phyloP scores from a whole-genome alignment of 1,140 invertebrate species.

The Dinothrombium tinctorium region DNA sequence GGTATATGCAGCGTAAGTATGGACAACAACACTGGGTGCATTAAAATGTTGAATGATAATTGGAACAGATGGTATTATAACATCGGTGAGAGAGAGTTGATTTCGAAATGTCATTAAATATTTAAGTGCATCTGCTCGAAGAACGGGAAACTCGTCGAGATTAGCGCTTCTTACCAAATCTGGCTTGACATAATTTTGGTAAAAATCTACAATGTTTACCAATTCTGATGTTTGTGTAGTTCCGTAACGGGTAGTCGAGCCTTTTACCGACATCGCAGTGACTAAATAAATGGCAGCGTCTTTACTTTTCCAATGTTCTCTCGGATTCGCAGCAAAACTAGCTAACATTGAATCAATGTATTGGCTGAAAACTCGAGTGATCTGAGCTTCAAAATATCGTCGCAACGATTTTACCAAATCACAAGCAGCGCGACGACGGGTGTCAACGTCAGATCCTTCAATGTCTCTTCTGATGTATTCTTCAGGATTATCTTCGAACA shows the following conservation, averaged over 20 bases:
- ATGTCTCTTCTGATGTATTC: constrained; percentile 92
- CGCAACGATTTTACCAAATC: constrained; percentile 78
- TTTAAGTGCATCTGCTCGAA: constrained; percentile 87
- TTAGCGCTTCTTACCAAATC: constrained; percentile 38
- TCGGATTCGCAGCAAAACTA: constrained; percentile 49
- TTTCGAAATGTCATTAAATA: constrained; percentile 86
- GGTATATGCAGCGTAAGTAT: constrained; percentile 74
- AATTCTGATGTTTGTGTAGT: constrained; percentile 69
- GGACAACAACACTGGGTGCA: constrained; percentile 54
- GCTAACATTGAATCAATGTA: constrained; percentile 40
- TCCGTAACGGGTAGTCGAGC: constrained; percentile 62
- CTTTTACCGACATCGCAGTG: constrained; percentile 71
- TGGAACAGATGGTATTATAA: constrained; percentile 45
- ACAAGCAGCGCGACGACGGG: constrained; percentile 72
- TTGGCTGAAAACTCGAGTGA: constrained; percentile 72
- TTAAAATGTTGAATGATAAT: constrained; percentile 46
- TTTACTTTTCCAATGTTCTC: constrained; percentile 66
- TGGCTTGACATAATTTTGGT: constrained; percentile 49
- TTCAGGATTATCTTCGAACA: constrained; percentile 93
- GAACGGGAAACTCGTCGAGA: constrained; percentile 55
- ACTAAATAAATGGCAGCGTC: constrained; percentile 89
- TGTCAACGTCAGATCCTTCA: constrained; percentile 95
- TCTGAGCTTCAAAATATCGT: constrained; percentile 65
- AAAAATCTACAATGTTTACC: constrained; percentile 71
- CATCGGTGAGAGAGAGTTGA: constrained; percentile 46